Evolutionary conservation across 1,140 invertebrate species (phyloP), one percentile per base, ranked within the genome.

Genomic region (Dryas iulia): DNA sequence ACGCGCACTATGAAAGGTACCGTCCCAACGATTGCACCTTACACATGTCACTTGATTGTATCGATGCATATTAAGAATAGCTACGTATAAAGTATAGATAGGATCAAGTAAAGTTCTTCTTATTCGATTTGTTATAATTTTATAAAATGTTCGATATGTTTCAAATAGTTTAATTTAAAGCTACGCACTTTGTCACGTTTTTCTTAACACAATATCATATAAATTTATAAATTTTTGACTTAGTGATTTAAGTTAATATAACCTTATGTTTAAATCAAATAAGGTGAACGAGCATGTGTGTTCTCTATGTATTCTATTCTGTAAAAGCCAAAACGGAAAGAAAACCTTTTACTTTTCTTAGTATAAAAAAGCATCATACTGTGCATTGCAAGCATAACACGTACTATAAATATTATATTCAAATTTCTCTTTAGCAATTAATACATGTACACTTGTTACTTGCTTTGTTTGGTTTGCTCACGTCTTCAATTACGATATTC

Each of bases 1-100:
- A 84, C 77, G 87, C 84, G 81, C 83, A 75, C 66, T 74, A 72
- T 72, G 75, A 71, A 58, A 65, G 65, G 66, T 76, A 76, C 66
- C 71, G 69, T 69, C 69, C 67, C 71, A 24, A 64, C 69, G 73
- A 76, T 70, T 76, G 74, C 69, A 75, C 64, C 60, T 47, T 73
- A 74, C 76, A 79, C 71, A 82, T 82, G 78, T 82, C 83, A 78
- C 73, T 76, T 59, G 28, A 31, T 28, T 53, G 56, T 52, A 31
- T 28, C 28, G 24, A 60, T 26, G 25, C 6, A 8, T 56, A 56
- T n/a, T 73, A 71, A 71, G n/a, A n/a, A n/a, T n/a, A n/a, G n/a
- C n/a, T n/a, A n/a, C n/a, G n/a, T n/a, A n/a, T n/a, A n/a, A n/a
- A n/a, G n/a, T n/a, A n/a, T n/a, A n/a, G n/a, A n/a, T 5, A 6